A percentile compares a stretch with the other conserved stretches of the same genome.
phyloP scores from a whole-genome alignment of 2,113 vertebrate genomes.

The Plotosus lineatus region DNA sequence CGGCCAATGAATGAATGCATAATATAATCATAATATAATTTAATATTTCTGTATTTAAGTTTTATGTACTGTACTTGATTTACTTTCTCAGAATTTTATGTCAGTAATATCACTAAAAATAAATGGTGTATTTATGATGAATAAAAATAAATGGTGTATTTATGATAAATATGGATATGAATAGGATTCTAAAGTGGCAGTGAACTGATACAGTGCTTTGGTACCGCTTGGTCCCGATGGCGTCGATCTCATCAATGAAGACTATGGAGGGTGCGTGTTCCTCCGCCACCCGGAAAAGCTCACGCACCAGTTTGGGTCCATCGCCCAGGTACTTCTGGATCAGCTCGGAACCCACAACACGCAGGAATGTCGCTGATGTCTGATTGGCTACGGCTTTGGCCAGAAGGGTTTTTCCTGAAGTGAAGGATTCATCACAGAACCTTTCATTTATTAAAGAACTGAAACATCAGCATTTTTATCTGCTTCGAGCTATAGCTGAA shows the following conservation, averaged over 20 bases:
- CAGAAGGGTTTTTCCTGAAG: constrained; percentile 89
- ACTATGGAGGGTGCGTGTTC: constrained; percentile 96
- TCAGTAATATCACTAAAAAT: too few species aligned
- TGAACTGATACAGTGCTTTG: background rate
- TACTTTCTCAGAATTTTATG: too few species aligned
- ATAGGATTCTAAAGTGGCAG: background rate
- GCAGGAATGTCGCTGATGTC: constrained; percentile 93
- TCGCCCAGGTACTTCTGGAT: constrained; percentile 98
- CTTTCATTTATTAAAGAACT: background rate
- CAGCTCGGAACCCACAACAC: constrained; percentile 94
- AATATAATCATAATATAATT: too few species aligned
- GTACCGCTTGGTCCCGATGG: constrained; percentile 95
- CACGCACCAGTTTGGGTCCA: constrained; percentile 91
- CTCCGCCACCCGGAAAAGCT: constrained; percentile 93
- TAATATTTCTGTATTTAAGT: too few species aligned
- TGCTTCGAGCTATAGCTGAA: background rate
- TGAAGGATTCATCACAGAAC: background rate
- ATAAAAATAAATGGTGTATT: too few species aligned
- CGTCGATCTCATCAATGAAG: constrained; percentile 97
- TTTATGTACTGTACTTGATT: too few species aligned
- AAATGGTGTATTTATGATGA: background rate
- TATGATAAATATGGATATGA: background rate
- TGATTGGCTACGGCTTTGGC: constrained; percentile 99
- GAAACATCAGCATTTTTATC: background rate
- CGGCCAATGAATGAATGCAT: too few species aligned